Conservation (phyloP, 1,140 invertebrate genomes). For the Triops longicaudatus region DNA sequence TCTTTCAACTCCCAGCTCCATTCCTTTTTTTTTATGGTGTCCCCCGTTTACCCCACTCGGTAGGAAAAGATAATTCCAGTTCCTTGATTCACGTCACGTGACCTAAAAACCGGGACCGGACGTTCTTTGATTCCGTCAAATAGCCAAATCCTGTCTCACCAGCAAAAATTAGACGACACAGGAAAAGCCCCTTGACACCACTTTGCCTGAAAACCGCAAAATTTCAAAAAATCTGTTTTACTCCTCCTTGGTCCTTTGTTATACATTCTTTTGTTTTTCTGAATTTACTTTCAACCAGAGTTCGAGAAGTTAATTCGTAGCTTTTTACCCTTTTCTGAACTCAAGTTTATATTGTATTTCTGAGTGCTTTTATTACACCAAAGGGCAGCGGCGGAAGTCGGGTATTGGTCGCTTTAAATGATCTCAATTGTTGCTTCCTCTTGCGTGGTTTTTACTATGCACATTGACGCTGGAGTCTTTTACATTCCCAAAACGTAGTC, state of each 20-base stretch:
- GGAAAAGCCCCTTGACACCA: neutral
- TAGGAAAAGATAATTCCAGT: neutral
- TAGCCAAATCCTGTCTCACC: neutral
- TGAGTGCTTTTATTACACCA: neutral
- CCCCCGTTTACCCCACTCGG: neutral
- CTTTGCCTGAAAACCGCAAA: neutral
- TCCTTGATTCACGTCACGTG: neutral
- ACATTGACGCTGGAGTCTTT: neutral
- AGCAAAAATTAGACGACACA: neutral
- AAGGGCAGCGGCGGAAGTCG: neutral
- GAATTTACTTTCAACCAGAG: no score
- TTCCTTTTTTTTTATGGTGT: neutral
- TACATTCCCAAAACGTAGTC: neutral
- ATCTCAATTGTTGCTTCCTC: conserved; percentile 8
- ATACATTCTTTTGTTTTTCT: no score
- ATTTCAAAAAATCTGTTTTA: neutral
- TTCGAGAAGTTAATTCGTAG: no score
- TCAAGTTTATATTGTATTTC: neutral
- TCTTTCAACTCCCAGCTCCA: neutral
- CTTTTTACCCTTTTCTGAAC: neutral
- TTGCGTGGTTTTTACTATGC: neutral
- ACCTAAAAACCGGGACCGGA: conserved; percentile 10
- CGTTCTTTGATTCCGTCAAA: conserved; percentile 15
- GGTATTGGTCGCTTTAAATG: neutral
- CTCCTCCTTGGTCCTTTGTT: neutral